Conservation (phyloP, 2,113 vertebrate genomes). For the Salvelinus alpinus region DNA sequence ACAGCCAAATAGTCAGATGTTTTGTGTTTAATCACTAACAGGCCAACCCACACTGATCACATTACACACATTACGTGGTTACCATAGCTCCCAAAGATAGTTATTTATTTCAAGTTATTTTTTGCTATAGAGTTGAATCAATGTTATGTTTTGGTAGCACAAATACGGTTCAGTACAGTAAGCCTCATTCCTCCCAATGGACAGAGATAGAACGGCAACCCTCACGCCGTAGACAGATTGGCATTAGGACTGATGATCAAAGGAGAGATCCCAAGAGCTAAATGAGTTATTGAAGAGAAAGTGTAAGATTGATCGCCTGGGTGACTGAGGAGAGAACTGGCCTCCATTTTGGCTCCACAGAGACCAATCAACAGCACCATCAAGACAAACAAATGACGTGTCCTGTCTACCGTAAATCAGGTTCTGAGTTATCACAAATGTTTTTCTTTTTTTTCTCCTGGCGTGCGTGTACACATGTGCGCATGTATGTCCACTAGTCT, state of each 20-base stretch:
- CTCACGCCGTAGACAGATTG: slow-evolving; percentile 25
- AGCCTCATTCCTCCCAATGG: no score
- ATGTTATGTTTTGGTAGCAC: no score
- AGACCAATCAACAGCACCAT: neutral
- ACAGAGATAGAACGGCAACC: neutral
- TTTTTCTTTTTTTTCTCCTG: neutral
- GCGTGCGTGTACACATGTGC: neutral
- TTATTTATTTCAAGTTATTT: no score
- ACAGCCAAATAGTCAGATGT: no score
- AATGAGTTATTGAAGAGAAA: slow-evolving; percentile 14
- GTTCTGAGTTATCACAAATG: neutral
- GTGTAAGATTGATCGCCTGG: neutral
- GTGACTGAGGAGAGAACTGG: neutral
- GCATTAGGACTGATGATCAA: neutral
- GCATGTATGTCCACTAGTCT: neutral
- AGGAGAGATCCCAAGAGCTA: neutral
- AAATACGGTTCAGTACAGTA: no score
- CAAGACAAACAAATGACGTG: neutral
- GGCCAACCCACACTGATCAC: no score
- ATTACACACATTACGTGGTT: no score
- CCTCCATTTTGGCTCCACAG: neutral
- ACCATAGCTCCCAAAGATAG: no score
- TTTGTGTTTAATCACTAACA: no score
- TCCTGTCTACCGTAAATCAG: neutral
- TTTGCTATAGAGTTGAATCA: no score